Base-by-base conservation (phyloP, 2,113 vertebrate species). In the Plecotus auritus region DNA sequence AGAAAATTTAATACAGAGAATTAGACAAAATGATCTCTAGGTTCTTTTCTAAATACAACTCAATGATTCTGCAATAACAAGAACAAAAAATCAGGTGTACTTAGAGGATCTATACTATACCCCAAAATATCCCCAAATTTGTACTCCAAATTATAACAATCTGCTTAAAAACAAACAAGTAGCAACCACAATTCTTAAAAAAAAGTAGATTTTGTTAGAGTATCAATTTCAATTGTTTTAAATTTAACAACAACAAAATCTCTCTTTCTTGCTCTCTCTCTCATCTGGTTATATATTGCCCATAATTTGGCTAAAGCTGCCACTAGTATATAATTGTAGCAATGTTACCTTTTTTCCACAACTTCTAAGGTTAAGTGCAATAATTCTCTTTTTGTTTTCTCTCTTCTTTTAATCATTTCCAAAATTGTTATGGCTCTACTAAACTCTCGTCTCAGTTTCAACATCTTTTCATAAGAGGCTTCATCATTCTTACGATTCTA, bases 401-500 rank as follows among this genome's bases (percentile, higher is more conserved):
- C 99, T 94, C 99, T 98, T 91, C 99, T 99, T 97, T 99, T 99
- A 97, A 99, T 99, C 99, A 99, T 99, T 98, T 99, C 99, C 97
- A 99, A 96, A 98, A 99, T 99, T 47, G 99, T 99, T 97, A 99
- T 99, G 91, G 99, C 99, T 97, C 99, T 99, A 97, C 99, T 99
- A 95, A 99, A 99, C 95, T 99, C 99, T 90, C 99, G 98, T 97
- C 99, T 99, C 93, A 99, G 97, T 84, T 99, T 99, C 97, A 99
- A 98, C 99, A 99, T 99, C 97, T 99, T 99, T 98, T 99, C 99
- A 4, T 99, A 99, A 45, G 99, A 99, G 0, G 99, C 99, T 97
- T 99, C 99, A 95, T 99, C 99, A 9, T 99, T 99, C 98, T 99
- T 99, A 66, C 99, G 99, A 97, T 99, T 99, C 99, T 99, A 88